phyloP scores from a whole-genome alignment of 2,888 invertebrate species.

The Slavum lentiscoides region DNA sequence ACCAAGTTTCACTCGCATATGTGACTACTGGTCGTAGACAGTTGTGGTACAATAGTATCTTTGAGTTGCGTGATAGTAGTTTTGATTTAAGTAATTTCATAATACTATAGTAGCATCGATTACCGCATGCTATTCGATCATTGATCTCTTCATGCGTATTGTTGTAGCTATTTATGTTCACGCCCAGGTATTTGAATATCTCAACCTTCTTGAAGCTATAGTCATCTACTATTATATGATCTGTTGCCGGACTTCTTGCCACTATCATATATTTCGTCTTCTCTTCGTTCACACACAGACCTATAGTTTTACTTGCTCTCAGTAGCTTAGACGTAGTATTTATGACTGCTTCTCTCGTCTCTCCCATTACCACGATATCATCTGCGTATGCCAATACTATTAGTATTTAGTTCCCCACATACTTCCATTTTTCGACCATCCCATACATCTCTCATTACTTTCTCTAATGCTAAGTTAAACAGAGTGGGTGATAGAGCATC shows the following conservation, averaged over 20 bases:
- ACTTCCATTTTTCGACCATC: conserved; percentile 9
- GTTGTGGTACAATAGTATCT: conserved; percentile 20
- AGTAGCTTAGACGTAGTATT: too few relatives aligned
- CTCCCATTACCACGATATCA: too few relatives aligned
- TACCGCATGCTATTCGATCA: conserved; percentile 10
- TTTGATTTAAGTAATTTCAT: conserved; percentile 23
- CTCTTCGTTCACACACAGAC: too few relatives aligned
- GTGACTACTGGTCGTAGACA: conserved; percentile 13
- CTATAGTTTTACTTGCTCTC: too few relatives aligned
- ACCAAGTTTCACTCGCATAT: conserved; percentile 3
- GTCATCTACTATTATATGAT: too few relatives aligned
- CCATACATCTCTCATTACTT: not conserved
- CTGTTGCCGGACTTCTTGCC: too few relatives aligned
- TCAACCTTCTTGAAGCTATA: too few relatives aligned
- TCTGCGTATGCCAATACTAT: too few relatives aligned
- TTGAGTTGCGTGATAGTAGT: conserved; percentile 20
- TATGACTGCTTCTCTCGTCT: too few relatives aligned
- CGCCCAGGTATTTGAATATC: too few relatives aligned
- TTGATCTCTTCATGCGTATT: conserved; percentile 20
- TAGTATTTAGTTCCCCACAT: not conserved
- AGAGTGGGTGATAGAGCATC: conserved; percentile 3
- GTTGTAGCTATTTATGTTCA: not conserved
- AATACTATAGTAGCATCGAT: conserved; percentile 19
- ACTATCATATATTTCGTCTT: too few relatives aligned
- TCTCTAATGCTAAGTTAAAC: not conserved